phyloP scores from a whole-genome alignment of 2,113 vertebrate species.

The Trichechus manatus region DNA sequence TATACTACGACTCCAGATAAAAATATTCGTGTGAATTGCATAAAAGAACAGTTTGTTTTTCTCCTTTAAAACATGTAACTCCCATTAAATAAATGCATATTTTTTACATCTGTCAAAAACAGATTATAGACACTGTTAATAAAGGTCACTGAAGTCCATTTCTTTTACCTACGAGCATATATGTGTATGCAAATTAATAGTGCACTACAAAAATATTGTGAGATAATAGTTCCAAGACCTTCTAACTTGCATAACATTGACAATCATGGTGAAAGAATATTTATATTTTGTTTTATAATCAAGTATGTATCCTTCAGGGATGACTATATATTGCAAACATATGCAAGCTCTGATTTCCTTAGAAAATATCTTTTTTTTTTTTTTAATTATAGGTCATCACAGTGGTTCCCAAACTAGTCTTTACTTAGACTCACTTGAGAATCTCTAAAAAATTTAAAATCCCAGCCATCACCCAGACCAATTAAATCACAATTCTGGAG shows the following conservation, averaged over 20 bases:
- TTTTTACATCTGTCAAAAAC: slow-evolving; percentile 34
- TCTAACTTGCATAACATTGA: neutral
- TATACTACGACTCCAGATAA: neutral
- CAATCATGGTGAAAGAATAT: neutral
- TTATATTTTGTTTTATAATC: slow-evolving; percentile 19
- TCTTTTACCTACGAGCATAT: neutral
- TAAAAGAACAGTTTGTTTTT: neutral
- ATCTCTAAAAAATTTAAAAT: slow-evolving; percentile 7
- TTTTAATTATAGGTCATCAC: neutral
- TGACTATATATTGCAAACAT: neutral
- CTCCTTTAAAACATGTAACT: neutral
- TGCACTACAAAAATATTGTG: neutral
- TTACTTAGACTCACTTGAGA: neutral
- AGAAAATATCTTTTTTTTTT: neutral
- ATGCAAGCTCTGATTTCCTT: slow-evolving; percentile 22
- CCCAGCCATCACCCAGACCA: neutral
- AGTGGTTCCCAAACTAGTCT: neutral
- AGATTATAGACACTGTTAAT: neutral
- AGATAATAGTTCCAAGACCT: neutral
- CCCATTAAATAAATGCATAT: slow-evolving; percentile 24
- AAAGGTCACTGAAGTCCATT: neutral
- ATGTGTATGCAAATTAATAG: slow-evolving; percentile 40
- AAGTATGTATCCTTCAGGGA: neutral
- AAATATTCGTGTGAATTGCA: slow-evolving; percentile 15
- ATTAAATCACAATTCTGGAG: slow-evolving; percentile 1